Evolutionary conservation across 1,140 invertebrate species (phyloP), one percentile per base, ranked within the genome.

Genomic region (Trichonephila inaurata): DNA sequence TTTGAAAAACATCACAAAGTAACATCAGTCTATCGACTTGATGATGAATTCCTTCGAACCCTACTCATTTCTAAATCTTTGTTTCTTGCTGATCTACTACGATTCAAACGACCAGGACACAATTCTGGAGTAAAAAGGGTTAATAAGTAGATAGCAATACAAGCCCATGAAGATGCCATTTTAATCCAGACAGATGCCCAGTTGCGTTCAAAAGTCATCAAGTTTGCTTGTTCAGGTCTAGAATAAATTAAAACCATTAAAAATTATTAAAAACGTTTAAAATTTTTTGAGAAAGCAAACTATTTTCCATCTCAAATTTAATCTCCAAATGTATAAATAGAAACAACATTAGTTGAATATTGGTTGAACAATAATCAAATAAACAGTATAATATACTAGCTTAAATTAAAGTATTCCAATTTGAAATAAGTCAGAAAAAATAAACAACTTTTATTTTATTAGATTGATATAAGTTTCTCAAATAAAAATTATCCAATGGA

Each of bases 111-210:
- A 33, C 94, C 94, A 19, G 94, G 94, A 61, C 91, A 94, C 1
- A 94, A 40, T n/a, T 91, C 88, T 6, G 94, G 95, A 2, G 94
- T 60, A n/a, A 95, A 89, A 14, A 95, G 94, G 33, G 94, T 94
- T 40, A 95, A 72, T 21, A 95, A 61, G 81, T 95, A 95, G 58
- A 95, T 95, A 2, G 94, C 24, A 60, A 95, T 94, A 62, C 95
- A 95, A 1, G 94, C 72, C 95, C 95, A 95, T 64, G 95, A 95
- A 16, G 95, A 95, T 4, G 91, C 95, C 92, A 95, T 95, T 91
- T 95, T 95, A 21, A 95, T 95, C 95, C 95, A 95, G 3, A 95
- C 95, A 40, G 95, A 94, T 40, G 95, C 94, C 95, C 95, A 95
- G 82, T 95, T 95, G 69, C 95, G 90, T 24, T 94, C 95, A 94